Base-by-base conservation (phyloP, 2,113 vertebrate genomes). In the Solea senegalensis region DNA sequence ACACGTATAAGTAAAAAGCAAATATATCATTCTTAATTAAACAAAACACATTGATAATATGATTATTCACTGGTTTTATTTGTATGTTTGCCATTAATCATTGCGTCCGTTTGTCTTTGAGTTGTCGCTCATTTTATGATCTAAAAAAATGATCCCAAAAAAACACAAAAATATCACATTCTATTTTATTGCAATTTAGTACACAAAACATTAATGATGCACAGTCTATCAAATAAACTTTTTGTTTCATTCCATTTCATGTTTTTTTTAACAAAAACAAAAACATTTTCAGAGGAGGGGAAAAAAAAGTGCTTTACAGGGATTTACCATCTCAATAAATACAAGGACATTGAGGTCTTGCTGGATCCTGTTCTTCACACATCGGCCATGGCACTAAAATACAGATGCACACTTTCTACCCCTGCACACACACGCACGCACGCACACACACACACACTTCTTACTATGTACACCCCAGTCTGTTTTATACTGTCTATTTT, bases 291-390 rank as follows among this genome's bases (percentile, higher is more conserved):
- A 86, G 79, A 90, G 78, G 72, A 74, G 62, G 80, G 89, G 78
- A 54, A 49, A 92, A 90, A 90, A 98, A 98, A 99, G 97, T 98
- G 97, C 97, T 98, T 97, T 96, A 96, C 96, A 96, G 94, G 92
- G 91, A 92, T 93, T 94, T 91, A 93, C 92, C 91, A 92, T 95
- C 95, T 96, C 95, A 98, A 99, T 99, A 99, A 99, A 98, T 98
- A 97, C 94, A 94, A 93, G 85, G 90, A 92, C 83, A 84, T 90
- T 89, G 88, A 94, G 92, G 95, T 95, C 93, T 94, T 87, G 89
- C 94, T 92, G 93, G 91, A 94, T 94, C 85, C 66, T 92, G 90
- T 92, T 94, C 93, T 90, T 91, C 91, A 93, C 90, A 93, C 90
- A 91, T 91, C 92, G 92, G 93, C 90, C 93, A 94, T 95, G 94